A percentile compares a stretch with the other conserved stretches of the same genome.
These are phyloP conservation scores for Felis chaus DNA, from an alignment of 2,113 vertebrate genomes.

Conservation along the genomic window DNA sequence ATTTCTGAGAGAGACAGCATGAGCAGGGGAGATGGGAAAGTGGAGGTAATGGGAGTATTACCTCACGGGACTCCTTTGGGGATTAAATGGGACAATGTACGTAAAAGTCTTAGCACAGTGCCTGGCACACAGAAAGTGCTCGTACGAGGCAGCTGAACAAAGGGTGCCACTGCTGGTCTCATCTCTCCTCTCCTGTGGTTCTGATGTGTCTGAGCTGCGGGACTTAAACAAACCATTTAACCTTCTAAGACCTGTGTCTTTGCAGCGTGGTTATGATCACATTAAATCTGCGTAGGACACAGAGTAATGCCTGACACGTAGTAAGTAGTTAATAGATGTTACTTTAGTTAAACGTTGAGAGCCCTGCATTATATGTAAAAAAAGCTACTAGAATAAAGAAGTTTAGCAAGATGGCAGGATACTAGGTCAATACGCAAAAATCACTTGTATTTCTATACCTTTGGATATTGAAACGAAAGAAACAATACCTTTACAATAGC, in stretches of 20 bases:
- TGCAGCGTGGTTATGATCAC: not conserved
- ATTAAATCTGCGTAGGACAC: not conserved
- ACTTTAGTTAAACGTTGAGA: not conserved
- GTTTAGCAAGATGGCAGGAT: not conserved
- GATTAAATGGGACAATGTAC: not conserved
- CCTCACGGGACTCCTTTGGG: not conserved
- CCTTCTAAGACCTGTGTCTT: not conserved
- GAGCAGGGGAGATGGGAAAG: no score
- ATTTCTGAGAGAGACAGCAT: no score
- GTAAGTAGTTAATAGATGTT: not conserved
- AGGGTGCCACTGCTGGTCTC: not conserved
- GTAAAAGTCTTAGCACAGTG: not conserved
- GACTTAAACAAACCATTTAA: no score
- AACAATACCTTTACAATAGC: not conserved
- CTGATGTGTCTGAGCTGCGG: not conserved
- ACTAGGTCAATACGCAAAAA: not conserved
- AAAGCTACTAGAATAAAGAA: not conserved
- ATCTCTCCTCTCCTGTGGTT: not conserved
- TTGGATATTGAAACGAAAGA: not conserved
- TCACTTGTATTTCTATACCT: not conserved
- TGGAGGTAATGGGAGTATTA: not conserved
- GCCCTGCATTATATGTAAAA: not conserved
- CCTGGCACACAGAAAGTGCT: not conserved
- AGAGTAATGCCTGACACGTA: not conserved
- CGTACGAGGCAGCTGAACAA: not conserved